These are phyloP conservation scores for Ceuthmochares aereus DNA, from an alignment of 2,113 vertebrate species.

Conservation along the genomic window DNA sequence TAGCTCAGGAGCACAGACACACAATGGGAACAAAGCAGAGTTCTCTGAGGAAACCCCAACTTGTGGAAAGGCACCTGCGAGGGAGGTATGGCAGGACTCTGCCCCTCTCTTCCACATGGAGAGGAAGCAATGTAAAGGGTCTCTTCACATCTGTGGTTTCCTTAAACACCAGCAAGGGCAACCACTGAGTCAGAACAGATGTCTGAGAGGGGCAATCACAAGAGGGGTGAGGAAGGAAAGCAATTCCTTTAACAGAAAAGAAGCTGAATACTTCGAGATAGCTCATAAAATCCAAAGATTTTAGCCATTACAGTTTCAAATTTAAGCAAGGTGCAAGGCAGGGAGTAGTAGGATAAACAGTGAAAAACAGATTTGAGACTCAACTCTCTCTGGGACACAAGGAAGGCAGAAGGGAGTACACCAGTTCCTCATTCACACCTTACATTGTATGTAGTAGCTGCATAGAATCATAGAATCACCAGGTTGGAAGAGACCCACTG, in stretches of 20 bases:
- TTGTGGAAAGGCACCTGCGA: neutral
- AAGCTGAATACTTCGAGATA: neutral
- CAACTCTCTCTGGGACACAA: neutral
- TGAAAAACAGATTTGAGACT: neutral
- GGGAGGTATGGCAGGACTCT: neutral
- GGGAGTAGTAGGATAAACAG: neutral
- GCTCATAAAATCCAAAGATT: neutral
- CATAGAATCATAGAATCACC: too few species aligned
- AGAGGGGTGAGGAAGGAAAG: neutral
- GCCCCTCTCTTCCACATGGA: neutral
- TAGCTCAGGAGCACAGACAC: neutral
- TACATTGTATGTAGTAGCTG: neutral
- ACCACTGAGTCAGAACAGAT: neutral
- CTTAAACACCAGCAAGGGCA: neutral
- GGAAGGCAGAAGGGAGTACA: neutral
- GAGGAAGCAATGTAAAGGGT: neutral
- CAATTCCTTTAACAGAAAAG: neutral
- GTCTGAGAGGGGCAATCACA: rapidly evolving
- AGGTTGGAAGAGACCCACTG: too few species aligned
- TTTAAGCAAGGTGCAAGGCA: neutral
- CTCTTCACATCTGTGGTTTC: neutral
- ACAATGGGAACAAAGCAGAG: rapidly evolving
- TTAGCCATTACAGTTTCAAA: neutral
- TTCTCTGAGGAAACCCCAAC: neutral
- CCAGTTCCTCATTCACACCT: neutral